Base-by-base conservation (phyloP, 2,797 vertebrate genomes). In the Rhinophrynus dorsalis region DNA sequence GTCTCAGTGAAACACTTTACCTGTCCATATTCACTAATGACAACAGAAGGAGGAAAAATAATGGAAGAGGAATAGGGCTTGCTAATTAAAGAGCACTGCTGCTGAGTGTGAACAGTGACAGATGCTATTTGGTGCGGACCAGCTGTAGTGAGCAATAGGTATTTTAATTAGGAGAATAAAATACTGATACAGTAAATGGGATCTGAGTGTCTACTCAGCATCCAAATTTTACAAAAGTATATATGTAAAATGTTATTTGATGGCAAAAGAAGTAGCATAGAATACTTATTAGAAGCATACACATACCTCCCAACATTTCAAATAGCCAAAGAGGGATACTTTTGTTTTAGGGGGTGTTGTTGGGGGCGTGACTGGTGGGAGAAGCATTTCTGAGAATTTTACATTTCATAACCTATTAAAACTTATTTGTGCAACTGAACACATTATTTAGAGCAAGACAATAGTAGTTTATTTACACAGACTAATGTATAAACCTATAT, bases 1-100 rank as follows among this genome's bases (percentile, higher is more conserved):
- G 5, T 42, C 45, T 42, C n/a, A 33, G 26, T 38, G 17, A 68
- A 51, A 50, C 27, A 35, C 17, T 10, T 15, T 18, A 35, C 13
- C 40, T 61, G 13, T 61, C 55, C 27, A 7, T 40, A 42, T 13
- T 44, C 37, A 67, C 18, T 18, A 61, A 18, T 18, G 27, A 29
- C 18, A 11, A 35, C 21, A 24, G 30, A 33, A 17, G 11, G 17
- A 47, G 6, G n/a, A 18, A 15, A 37, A 40, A 3, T 7, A 10
- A 33, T 30, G 21, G 38, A 42, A 27, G 3, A 50, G 40, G 12
- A 50, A n/a, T 38, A 18, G 18, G 10, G 42, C 18, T 23, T 15
- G 26, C 52, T 42, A 72, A 71, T 71, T 64, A 72, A 17, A 50
- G 32, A 48, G 54, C 30, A 33, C 45, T 26, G 13, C 21, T 37